A percentile compares a stretch with the other conserved stretches of the same genome.
These are phyloP conservation scores for Caradrina clavipalpis DNA, from an alignment of 2,888 invertebrate species.

Conservation along the genomic window DNA sequence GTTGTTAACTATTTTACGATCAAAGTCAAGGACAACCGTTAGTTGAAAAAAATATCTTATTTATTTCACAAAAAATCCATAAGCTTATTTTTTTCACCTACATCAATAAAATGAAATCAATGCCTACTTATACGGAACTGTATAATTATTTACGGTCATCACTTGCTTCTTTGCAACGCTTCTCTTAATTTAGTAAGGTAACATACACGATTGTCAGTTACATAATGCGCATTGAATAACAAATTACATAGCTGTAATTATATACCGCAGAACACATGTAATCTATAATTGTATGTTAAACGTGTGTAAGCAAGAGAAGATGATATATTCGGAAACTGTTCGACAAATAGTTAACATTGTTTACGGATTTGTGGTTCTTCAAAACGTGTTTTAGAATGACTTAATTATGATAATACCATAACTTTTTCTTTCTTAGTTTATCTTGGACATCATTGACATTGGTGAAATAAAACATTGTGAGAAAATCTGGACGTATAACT, in stretches of 20 bases:
- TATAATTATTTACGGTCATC: neutral
- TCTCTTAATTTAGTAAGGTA: slow-evolving; percentile 30
- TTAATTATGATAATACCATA: no score
- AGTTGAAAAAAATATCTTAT: no score
- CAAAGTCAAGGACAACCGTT: no score
- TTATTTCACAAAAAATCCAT: no score
- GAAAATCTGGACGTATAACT: no score
- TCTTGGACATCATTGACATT: no score
- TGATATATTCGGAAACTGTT: slow-evolving; percentile 22
- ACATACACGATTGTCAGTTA: slow-evolving; percentile 37
- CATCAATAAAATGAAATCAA: no score
- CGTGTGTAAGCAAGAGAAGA: slow-evolving; percentile 23
- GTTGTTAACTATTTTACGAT: no score
- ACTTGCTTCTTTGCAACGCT: neutral
- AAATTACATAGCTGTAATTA: slow-evolving; percentile 59
- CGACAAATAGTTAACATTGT: slow-evolving; percentile 16
- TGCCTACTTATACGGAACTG: no score
- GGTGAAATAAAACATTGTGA: no score
- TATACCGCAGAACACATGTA: slow-evolving; percentile 41
- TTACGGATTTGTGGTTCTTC: slow-evolving; percentile 18
- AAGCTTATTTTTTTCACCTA: no score
- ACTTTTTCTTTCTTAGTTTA: no score
- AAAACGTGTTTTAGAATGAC: neutral
- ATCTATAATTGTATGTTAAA: slow-evolving; percentile 50
- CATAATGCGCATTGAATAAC: slow-evolving; percentile 60